Evolutionary conservation across 37 sponge, comb jelly and placozoan genomes (phyloP), one percentile per base, ranked within the genome.

Genomic region (Halichondria panicea): DNA sequence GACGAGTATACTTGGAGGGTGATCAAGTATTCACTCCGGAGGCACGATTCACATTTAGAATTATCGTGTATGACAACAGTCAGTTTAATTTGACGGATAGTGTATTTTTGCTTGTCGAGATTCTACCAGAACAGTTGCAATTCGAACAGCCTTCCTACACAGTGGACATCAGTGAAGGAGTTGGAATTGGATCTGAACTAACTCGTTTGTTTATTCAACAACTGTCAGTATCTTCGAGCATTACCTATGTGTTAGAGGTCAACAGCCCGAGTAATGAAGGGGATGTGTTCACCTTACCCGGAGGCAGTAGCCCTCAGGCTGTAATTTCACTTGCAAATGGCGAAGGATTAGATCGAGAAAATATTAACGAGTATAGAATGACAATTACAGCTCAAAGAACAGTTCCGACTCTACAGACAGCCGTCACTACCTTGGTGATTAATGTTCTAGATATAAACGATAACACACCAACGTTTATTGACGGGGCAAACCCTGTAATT

Each of bases 361-460:
- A 40, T 0, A 18, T 28, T 0, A 44, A 66, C 42, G 4, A n/a
- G 3, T 78, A 53, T 13, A 38, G 13, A 4, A 24, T 78, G 2
- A 7, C 4, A n/a, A 42, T 78, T 1, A 55, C 58, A 2, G 79
- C 79, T 19, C 18, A 13, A 27, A 7, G 66, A 38, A 15, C 21
- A 0, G 21, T 2, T 11, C 37, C 5, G 2, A 45, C 50, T 3
- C 15, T 18, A 9, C 54, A 62, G 8, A 9, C 41, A 19, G 54
- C 77, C 8, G 52, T 54, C 2, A 57, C 79, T 22, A 66, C 43
- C 7, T 24, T 78, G 32, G 25, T 38, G 25, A 36, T 78, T 21
- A 67, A 34, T n/a, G 58, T 78, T 3, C 9, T 3, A 21, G 79
- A 78, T 56, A 40, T 11, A 12, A 78, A 78, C 40, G 79, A 78